Base-by-base conservation (phyloP, 1,140 invertebrate genomes). In the Ceratina japonica region DNA sequence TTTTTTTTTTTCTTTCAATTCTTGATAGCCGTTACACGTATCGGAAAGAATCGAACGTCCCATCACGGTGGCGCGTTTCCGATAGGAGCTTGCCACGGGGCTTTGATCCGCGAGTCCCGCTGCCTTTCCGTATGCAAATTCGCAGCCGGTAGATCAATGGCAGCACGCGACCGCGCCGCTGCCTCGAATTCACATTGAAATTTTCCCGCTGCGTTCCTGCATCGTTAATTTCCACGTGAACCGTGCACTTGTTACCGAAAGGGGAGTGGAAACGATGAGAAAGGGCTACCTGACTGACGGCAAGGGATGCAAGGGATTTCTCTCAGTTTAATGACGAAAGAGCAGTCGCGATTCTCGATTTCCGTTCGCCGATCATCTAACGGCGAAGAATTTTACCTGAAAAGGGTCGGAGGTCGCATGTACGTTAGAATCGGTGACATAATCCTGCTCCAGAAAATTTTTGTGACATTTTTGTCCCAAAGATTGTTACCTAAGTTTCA, bases 131-230 rank as follows among this genome's bases (percentile, higher is more conserved):
- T 82, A 85, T 85, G 84, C 78, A 85, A 85, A 85, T 85, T 79
- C 12, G 16, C 15, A 12, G 49, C 31, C 27, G 62, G 37, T 10
- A 44, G 84, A 84, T 83, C 82, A 73, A 65, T 78, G 71, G 74
- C 78, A 76, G 83, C 89, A 90, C 89, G 88, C 87, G 89, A 90
- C 87, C 78, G 15, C 77, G 75, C 56, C 79, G 75, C 84, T 79
- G 66, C 61, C 81, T 83, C 62, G 79, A 63, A 87, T 87, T 87
- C 86, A 87, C 76, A 87, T 87, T 85, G 76, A 86, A 87, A 86
- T 85, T 56, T 87, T 79, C 70, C 76, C 73, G 61, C 78, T 64
- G 84, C 79, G 66, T 37, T 69, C 54, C n/a, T 86, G 75, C 83
- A 86, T 89, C 79, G 70, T 85, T 87, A 84, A 86, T 86, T 83